Conservation (phyloP, 2,113 vertebrate species). For the Pyrgilauda ruficollis region DNA sequence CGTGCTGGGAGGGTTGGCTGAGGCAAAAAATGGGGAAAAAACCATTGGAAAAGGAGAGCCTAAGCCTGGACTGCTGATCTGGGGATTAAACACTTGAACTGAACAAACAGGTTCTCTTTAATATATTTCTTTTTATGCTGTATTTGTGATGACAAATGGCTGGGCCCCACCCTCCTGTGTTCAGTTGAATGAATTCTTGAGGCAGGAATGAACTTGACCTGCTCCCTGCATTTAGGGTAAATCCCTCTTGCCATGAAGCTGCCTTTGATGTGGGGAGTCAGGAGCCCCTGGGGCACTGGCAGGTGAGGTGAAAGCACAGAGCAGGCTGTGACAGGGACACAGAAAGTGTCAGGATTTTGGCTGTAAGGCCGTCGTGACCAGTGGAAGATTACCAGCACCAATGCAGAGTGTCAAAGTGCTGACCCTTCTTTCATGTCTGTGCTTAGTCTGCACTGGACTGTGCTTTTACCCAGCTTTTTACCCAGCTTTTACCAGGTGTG, state of each 20-base stretch:
- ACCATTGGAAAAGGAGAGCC: background rate
- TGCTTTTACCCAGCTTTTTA: background rate
- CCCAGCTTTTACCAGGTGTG: background rate
- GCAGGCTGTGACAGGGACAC: background rate
- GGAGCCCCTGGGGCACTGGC: background rate
- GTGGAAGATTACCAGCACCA: background rate
- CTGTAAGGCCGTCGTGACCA: background rate
- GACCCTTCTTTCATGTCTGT: background rate
- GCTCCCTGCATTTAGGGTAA: background rate
- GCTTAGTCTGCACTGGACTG: background rate
- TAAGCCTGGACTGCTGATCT: background rate
- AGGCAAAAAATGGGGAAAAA: background rate
- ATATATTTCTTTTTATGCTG: constrained; percentile 9
- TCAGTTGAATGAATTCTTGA: constrained; percentile 40
- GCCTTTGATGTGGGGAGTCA: background rate
- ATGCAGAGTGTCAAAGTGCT: background rate
- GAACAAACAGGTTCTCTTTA: constrained; percentile 46
- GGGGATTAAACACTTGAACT: constrained; percentile 18
- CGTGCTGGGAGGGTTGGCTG: background rate
- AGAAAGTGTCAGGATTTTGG: background rate
- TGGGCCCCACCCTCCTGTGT: constrained; percentile 42
- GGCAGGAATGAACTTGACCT: constrained; percentile 65
- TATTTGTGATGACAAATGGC: constrained; percentile 55
- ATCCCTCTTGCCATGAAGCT: background rate
- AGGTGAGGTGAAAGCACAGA: background rate